Evolutionary conservation across 2,113 vertebrate genomes (phyloP).

Genomic region (Myotis brandtii): DNA sequence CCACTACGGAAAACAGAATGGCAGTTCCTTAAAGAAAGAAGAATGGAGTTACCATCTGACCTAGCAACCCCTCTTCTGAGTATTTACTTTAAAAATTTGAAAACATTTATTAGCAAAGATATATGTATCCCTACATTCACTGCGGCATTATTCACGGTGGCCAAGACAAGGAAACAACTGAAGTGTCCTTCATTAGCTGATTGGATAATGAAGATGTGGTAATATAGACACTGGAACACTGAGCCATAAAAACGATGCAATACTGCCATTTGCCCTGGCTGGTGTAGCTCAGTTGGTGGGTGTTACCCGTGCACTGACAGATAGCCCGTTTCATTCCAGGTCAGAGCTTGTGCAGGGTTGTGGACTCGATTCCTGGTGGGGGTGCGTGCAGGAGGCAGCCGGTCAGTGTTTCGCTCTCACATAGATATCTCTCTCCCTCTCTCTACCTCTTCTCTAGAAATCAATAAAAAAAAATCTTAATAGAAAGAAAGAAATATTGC

Average conservation of each 20-base stretch:
- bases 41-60: not conserved
- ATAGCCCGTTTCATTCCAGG: not conserved
- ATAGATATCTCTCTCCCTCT: not conserved
- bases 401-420: not conserved
- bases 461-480: not conserved
- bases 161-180: not conserved
- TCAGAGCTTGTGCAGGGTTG: not conserved
- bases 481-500: not conserved
- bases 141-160: not conserved
- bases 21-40: not conserved
- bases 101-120: not conserved
- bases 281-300: not conserved
- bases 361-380: not conserved
- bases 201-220: not conserved
- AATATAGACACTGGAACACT: not conserved
- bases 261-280: not conserved
- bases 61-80: not conserved
- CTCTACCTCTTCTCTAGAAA: not conserved
- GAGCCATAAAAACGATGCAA: not conserved
- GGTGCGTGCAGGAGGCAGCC: not conserved
- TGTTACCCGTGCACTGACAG: not conserved
- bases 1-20: not conserved
- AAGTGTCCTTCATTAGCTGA: not conserved
- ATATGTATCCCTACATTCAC: not conserved
- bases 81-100: not conserved